Evolutionary conservation across 2,113 vertebrate genomes (phyloP).

Genomic region (Oenanthe oenanthe): DNA sequence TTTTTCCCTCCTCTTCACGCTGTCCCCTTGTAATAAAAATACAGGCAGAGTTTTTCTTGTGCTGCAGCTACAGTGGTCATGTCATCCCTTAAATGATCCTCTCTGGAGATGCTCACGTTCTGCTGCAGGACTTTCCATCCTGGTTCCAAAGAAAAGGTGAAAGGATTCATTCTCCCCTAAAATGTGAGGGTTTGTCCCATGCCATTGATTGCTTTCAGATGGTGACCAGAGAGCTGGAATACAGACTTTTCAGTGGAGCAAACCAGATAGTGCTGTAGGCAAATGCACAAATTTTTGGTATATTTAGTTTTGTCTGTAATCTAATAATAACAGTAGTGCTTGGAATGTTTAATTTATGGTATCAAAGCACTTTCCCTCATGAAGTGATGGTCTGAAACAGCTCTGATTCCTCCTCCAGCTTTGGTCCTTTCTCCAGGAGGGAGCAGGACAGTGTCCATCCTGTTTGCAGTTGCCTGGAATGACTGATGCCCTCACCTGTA

Average conservation of each 20-base stretch:
- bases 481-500: not conserved
- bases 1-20: not conserved
- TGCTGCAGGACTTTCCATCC: not conserved
- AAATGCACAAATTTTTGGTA: not conserved
- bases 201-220: conserved; percentile 13
- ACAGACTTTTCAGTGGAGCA: not conserved
- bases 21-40: not conserved
- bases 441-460: rapidly evolving
- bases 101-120: not conserved
- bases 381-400: not conserved
- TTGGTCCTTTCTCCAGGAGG: not conserved
- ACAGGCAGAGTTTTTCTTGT: not conserved
- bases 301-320: not conserved
- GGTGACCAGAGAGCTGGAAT: not conserved
- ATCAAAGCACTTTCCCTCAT: not conserved
- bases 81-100: not conserved
- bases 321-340: not conserved
- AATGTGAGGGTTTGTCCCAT: not conserved
- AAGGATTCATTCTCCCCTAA: not conserved
- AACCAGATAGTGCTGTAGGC: not conserved
- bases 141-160: not conserved
- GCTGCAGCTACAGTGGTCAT: not conserved
- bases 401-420: not conserved
- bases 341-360: not conserved
- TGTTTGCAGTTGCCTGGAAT: not conserved